Base-by-base conservation (phyloP, 1,140 invertebrate species). In the Brachionus calyciflorus region DNA sequence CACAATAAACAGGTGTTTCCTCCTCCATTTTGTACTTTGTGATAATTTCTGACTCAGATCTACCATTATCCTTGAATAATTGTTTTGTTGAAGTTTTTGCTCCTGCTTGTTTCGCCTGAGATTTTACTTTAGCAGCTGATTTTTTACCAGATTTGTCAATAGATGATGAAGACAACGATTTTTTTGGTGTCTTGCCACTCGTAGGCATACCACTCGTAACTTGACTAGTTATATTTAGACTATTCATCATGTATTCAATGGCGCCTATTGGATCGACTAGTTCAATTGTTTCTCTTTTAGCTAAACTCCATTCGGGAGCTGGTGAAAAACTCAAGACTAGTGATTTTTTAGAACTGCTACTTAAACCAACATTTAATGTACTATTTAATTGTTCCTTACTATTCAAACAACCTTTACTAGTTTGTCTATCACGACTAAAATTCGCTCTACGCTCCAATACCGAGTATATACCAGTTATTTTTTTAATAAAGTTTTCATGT, bases 101-200 rank as follows among this genome's bases (percentile, higher is more conserved):
- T 2, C 30, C 30, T 17, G 14, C 37, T 37, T 2, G 60, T 1
- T 26, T 24, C 44, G 21, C n/a, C 2, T 12, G 33, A 26, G 60
- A 4, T 44, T 65, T 65, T 44, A 21, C 10, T n/a, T 65, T 65
- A 2, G 24, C 21, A 4, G 33, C 10, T 26, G 40, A 44, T 44
- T 65, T 65, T 44, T 65, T 65, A 14, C 60, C 60, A 44, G 60
- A 65, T 65, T 65, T 65, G 40, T 46, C 40, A 26, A 65, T 65
- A 44, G 60, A 17, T 24, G 60, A 65, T 44, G 60, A 44, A 24
- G 60, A 65, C 10, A 65, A 37, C 0, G 60, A 65, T 26, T 65
- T 65, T 24, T 65, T 65, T 0, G 60, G 60, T 24, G 60, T 65
- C 21, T 24, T 65, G 5, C 7, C 12, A 44, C 37, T 65, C 17